phyloP scores from a whole-genome alignment of 2,888 invertebrate species.

The Argyresthia albistria region DNA sequence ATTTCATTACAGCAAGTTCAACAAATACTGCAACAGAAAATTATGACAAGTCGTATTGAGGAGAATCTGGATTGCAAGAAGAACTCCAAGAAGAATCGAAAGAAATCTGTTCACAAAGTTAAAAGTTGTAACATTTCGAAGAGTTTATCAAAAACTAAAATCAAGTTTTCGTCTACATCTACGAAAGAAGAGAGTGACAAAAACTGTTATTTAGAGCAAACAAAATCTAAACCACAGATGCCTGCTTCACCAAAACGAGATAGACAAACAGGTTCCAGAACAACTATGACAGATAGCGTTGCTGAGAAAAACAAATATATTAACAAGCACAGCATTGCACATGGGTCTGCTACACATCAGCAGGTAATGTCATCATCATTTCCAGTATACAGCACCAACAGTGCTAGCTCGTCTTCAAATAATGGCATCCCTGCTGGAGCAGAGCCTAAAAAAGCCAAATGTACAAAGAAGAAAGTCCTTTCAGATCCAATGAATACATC shows the following conservation, averaged over 20 bases:
- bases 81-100: conserved; percentile 16
- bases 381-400: not conserved
- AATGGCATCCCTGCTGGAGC: not conserved
- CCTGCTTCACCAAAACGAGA: too few relatives aligned
- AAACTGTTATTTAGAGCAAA: too few relatives aligned
- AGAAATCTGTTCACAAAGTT: conserved; percentile 47
- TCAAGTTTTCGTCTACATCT: conserved; percentile 17
- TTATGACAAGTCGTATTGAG: conserved; percentile 9
- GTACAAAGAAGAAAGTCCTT: conserved; percentile 5
- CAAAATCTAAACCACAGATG: too few relatives aligned
- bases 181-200: conserved; percentile 17
- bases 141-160: conserved; percentile 24
- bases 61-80: conserved; percentile 4
- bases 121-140: conserved; percentile 57
- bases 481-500: conserved; percentile 31
- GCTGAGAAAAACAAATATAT: too few relatives aligned
- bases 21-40: conserved; percentile 33
- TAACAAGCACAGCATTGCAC: too few relatives aligned
- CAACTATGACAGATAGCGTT: too few relatives aligned
- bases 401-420: not conserved
- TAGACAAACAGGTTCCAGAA: too few relatives aligned
- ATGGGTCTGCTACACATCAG: too few relatives aligned
- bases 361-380: not conserved
- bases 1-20: conserved; percentile 53
- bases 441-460: not conserved